Base-by-base conservation (phyloP, 1,140 invertebrate genomes). In the Drosophila miranda region DNA sequence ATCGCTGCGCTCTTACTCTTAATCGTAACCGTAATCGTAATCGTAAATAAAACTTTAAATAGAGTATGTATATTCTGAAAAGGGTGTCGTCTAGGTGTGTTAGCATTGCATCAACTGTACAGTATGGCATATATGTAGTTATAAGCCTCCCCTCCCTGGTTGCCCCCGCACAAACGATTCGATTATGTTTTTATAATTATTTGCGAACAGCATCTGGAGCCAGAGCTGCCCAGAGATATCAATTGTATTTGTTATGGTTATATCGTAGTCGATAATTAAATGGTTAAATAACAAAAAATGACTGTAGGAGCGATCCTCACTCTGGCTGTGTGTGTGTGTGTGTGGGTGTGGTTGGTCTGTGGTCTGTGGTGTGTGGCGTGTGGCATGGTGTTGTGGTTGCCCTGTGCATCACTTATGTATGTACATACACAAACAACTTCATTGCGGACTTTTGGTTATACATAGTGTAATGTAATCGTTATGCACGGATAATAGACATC, bases 71-170 rank as follows among this genome's bases (percentile, higher is more conserved):
- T 54, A 59, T 70, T 55, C 43, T 50, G 51, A 68, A 86, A 87
- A 61, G 57, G 63, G 78, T 81, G 82, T 74, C 72, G 19, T 19
- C 19, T 19, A 19, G 81, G 77, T 77, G 49, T 19, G 50, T 86
- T 74, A 81, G 81, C 78, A 73, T 81, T 78, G 80, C 77, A 77
- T 77, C 69, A 84, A 87, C 81, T 86, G 81, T 86, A 86, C 81
- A 86, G 70, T 75, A 86, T 86, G 81, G 81, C 81, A 70, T 64
- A 78, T 75, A 66, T 64, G 75, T 75, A 62, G 4, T 6, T 26
- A 26, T 71, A 54, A 48, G 38, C 42, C 64, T 50, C 62, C 28
- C 50, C 34, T 44, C 19, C 30, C 43, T 14, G n/a, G 28, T 44
- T 19, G 28, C 13, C 41, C 50, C 30, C 63, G 51, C 55, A 64